phyloP scores from a whole-genome alignment of 2,888 invertebrate species.

The Nemotelus nigrinus region DNA sequence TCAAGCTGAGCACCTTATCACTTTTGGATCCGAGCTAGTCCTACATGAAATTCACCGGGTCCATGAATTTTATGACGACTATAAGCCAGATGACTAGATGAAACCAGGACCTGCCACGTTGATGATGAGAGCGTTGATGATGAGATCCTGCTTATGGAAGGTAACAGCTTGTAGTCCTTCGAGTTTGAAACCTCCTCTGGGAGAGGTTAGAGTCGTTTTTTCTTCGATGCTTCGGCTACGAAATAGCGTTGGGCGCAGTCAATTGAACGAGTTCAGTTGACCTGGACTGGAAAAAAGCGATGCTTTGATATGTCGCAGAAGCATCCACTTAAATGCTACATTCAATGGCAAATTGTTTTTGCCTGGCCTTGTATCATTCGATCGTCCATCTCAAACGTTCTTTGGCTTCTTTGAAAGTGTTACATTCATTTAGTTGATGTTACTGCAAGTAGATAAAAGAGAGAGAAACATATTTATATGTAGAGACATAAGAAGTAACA shows the following conservation, averaged over 20 bases:
- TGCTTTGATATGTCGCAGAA: slow-evolving; percentile 21
- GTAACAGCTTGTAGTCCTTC: too few relatives aligned
- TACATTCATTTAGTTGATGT: background rate
- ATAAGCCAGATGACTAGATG: background rate
- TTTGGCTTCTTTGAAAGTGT: background rate
- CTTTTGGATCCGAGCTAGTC: background rate
- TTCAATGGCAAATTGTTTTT: slow-evolving; percentile 27
- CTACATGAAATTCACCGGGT: slow-evolving; percentile 1
- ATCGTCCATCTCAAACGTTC: background rate
- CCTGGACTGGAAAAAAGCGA: background rate
- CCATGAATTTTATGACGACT: slow-evolving; percentile 20
- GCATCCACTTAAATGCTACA: slow-evolving; percentile 13
- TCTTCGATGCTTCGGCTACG: too few relatives aligned
- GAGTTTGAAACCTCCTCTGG: too few relatives aligned
- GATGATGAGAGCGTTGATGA: slow-evolving; percentile 26
- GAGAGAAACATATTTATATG: background rate
- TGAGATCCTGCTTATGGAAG: background rate
- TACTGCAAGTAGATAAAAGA: background rate
- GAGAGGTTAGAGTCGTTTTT: too few relatives aligned
- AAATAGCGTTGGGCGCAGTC: background rate
- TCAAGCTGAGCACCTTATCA: slow-evolving; percentile 7
- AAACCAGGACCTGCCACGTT: background rate
- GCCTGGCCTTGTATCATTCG: background rate
- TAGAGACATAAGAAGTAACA: too few relatives aligned
- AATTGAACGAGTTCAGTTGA: slow-evolving; percentile 20